Evolutionary conservation across 2,888 invertebrate genomes (phyloP).

Genomic region (Ichneumoninae sp.): DNA sequence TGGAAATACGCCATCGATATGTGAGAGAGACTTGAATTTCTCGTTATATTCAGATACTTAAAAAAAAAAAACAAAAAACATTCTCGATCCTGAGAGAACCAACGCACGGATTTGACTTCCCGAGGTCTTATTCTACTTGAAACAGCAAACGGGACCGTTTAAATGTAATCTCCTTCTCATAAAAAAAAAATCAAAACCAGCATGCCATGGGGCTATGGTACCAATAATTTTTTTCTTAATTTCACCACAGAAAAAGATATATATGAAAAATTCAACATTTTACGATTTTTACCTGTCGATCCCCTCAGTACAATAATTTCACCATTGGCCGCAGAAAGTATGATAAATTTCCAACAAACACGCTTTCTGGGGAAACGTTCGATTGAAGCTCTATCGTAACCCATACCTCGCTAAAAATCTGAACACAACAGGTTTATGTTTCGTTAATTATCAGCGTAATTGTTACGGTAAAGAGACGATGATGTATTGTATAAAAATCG

Average conservation of each 20-base stretch:
- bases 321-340: not conserved
- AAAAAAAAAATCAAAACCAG: not conserved
- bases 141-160: not conserved
- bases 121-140: not conserved
- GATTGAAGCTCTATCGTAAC: conserved; percentile 11
- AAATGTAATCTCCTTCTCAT: not conserved
- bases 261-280: not conserved
- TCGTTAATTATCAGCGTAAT: conserved; percentile 28
- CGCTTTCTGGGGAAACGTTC: conserved; percentile 2
- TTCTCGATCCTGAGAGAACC: not conserved
- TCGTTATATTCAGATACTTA: not conserved
- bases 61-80: not conserved
- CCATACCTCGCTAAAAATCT: conserved; percentile 12
- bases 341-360: not conserved
- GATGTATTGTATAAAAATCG: conserved; percentile 13
- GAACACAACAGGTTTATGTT: conserved; percentile 5
- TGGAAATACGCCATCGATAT: not conserved
- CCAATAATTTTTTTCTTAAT: too few species aligned
- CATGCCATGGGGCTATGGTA: too few species aligned
- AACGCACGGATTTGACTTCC: not conserved
- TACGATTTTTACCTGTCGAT: not conserved
- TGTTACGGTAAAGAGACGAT: conserved; percentile 30
- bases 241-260: not conserved
- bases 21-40: not conserved
- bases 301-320: not conserved